phyloP scores from a whole-genome alignment of 2,797 vertebrate species.

The Enteromius viviparus region DNA sequence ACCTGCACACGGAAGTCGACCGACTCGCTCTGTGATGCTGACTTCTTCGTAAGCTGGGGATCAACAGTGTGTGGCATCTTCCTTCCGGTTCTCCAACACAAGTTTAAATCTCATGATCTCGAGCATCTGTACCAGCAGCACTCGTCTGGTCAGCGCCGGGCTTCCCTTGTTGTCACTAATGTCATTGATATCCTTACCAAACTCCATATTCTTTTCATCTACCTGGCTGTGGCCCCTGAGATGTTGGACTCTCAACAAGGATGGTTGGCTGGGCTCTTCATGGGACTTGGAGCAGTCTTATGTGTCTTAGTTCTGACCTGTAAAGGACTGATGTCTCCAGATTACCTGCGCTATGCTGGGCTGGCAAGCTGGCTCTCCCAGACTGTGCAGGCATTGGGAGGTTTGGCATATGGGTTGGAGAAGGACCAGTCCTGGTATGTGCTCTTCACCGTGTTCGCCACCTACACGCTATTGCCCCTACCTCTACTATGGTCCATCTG shows the following conservation, averaged over 20 bases:
- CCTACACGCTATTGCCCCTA: conserved; percentile 70
- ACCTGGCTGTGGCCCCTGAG: conserved; percentile 72
- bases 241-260: conserved; percentile 65
- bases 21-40: conserved; percentile 68
- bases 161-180: conserved; percentile 68
- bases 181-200: conserved; percentile 67
- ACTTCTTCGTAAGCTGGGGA: conserved; percentile 78
- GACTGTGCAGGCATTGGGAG: conserved; percentile 66
- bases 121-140: conserved; percentile 72
- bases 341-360: conserved; percentile 60
- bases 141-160: conserved; percentile 64
- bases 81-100: conserved; percentile 74
- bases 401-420: conserved; percentile 63
- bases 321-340: conserved; percentile 54
- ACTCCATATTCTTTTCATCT: conserved; percentile 71
- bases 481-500: conserved; percentile 72
- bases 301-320: conserved; percentile 65
- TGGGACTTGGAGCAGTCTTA: conserved; percentile 67
- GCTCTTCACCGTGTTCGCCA: conserved; percentile 72
- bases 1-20: conserved; percentile 56
- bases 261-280: conserved; percentile 73
- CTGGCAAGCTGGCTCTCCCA: conserved; percentile 71
- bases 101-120: conserved; percentile 65
- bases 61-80: conserved; percentile 68
- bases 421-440: conserved; percentile 72